phyloP scores from a whole-genome alignment of 2,113 vertebrate species.

The Austrofundulus limnaeus region DNA sequence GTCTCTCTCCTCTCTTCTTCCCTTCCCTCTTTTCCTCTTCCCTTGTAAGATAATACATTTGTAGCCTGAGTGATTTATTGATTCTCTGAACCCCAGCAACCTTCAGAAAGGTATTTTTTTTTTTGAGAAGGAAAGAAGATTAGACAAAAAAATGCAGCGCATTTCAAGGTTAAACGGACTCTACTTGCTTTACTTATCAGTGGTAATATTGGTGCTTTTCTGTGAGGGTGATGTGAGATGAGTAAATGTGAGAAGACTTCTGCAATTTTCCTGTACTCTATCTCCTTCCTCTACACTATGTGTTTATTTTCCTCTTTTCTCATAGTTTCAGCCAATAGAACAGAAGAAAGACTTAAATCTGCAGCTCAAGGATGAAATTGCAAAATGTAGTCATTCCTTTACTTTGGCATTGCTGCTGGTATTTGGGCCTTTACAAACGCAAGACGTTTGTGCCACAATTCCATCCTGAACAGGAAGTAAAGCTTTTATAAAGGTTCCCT shows the following conservation, averaged over 20 bases:
- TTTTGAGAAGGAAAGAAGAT: constrained; percentile 69
- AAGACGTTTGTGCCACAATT: neutral
- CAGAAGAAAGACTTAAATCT: neutral
- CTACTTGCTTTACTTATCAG: constrained; percentile 55
- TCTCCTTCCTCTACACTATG: constrained; percentile 9
- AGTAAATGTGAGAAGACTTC: constrained; percentile 12
- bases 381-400: neutral
- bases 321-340: neutral
- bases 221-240: constrained; percentile 20
- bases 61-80: constrained; percentile 80
- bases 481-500: neutral
- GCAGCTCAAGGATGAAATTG: neutral
- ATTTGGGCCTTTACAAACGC: no score
- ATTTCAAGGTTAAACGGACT: constrained; percentile 74
- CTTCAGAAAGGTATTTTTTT: constrained; percentile 72
- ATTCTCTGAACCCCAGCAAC: constrained; percentile 66
- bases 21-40: constrained; percentile 33
- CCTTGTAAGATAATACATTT: constrained; percentile 80
- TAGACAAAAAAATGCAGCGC: constrained; percentile 63
- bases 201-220: constrained; percentile 38
- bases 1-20: constrained; percentile 10
- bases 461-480: neutral
- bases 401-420: neutral
- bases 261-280: neutral
- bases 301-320: neutral